These are phyloP conservation scores for Marmota monax DNA, from an alignment of 2,113 vertebrate species.

Conservation along the genomic window DNA sequence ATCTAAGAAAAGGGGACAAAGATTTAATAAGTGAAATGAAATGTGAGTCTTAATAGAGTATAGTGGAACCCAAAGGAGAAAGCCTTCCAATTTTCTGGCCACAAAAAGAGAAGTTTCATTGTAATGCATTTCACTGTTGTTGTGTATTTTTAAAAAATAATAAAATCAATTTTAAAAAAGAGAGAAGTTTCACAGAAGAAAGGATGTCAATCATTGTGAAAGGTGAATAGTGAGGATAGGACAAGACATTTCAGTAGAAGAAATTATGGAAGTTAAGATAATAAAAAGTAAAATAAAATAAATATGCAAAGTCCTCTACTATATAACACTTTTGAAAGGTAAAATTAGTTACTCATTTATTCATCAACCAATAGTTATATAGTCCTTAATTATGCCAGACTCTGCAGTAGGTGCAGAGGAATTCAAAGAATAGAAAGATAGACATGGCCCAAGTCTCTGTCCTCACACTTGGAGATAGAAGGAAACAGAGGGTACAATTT, in stretches of 20 bases:
- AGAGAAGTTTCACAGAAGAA: not conserved
- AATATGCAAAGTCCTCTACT: not conserved
- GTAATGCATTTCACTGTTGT: too few species aligned
- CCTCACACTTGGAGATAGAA: not conserved
- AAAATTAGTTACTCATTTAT: not conserved
- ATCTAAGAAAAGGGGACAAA: not conserved
- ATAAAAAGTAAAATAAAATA: not conserved
- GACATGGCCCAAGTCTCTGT: not conserved
- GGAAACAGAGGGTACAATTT: not conserved
- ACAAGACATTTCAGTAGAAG: not conserved
- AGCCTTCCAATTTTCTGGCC: not conserved
- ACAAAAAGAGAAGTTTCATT: not conserved
- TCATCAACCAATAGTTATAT: not conserved
- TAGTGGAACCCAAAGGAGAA: not conserved
- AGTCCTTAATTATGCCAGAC: not conserved
- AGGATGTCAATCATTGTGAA: not conserved
- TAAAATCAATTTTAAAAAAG: too few species aligned
- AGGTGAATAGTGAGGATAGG: not conserved
- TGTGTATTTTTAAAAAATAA: too few species aligned
- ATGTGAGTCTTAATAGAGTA: not conserved
- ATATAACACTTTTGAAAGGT: not conserved
- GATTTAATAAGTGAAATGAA: not conserved
- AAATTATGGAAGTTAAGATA: not conserved
- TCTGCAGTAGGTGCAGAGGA: not conserved
- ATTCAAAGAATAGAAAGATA: not conserved